phyloP scores from a whole-genome alignment of 2,113 vertebrate species.

The Chiloscyllium plagiosum region DNA sequence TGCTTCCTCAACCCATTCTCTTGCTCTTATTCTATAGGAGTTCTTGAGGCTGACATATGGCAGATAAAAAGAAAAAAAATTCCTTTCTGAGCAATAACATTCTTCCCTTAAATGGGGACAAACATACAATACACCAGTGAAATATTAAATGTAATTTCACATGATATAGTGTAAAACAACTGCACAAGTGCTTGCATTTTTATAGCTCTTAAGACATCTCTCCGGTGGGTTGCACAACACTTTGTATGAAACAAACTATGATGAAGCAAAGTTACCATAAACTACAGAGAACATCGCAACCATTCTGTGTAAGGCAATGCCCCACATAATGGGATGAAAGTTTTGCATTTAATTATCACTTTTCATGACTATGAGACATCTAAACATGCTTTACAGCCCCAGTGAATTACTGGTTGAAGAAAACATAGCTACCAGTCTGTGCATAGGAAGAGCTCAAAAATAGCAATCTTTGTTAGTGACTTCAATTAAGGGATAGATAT shows the following conservation, averaged over 20 bases:
- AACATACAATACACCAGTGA: not conserved
- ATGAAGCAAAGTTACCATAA: not conserved
- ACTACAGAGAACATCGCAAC: not conserved
- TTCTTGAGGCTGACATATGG: not conserved
- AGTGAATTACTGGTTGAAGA: not conserved
- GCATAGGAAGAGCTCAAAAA: not conserved
- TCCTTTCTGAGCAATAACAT: not conserved
- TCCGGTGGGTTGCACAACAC: not conserved
- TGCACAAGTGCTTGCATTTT: not conserved
- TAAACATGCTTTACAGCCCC: not conserved
- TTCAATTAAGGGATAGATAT: not conserved
- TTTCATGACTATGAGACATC: too few relatives aligned
- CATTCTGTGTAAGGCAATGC: not conserved
- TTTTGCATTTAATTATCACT: not conserved
- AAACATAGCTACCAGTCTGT: not conserved
- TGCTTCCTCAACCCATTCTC: not conserved
- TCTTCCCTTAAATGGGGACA: not conserved
- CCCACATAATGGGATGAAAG: not conserved
- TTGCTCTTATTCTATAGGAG: not conserved
- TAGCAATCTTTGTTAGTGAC: not conserved
- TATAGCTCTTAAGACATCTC: not conserved
- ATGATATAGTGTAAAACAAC: not conserved
- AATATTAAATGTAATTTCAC: not conserved
- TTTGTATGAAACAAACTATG: not conserved
- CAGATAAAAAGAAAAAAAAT: not conserved